A percentile compares a stretch with the other conserved stretches of the same genome.
Evolutionary conservation across 2,113 vertebrate genomes (phyloP).

Genomic region (Neotoma lepida): DNA sequence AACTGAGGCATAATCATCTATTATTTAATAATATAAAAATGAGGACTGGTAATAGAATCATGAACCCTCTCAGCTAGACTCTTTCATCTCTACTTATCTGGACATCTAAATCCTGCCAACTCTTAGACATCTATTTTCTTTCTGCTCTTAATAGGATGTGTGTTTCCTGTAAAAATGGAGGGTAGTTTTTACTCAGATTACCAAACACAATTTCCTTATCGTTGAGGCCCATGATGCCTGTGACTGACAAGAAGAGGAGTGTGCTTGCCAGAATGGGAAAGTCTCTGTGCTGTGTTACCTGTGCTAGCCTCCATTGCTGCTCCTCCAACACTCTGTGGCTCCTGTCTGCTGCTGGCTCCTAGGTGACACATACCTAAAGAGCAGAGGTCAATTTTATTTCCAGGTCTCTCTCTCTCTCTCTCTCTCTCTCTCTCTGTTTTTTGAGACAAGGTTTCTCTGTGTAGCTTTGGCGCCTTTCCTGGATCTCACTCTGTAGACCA

Average conservation of each 20-base stretch:
- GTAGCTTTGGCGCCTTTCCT: no score
- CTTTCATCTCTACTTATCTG: conserved; percentile 4
- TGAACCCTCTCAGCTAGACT: not conserved
- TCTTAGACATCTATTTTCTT: not conserved
- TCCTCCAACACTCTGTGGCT: not conserved
- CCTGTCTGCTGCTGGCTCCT: not conserved
- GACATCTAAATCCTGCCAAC: not conserved
- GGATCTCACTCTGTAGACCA: no score
- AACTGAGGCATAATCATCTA: not conserved
- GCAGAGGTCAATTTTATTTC: not conserved
- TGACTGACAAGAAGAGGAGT: not conserved
- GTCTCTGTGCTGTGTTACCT: not conserved
- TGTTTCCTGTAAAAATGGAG: not conserved
- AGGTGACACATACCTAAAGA: not conserved
- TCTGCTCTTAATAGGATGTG: not conserved
- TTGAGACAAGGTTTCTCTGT: no score
- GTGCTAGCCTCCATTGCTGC: not conserved
- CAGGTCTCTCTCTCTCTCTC: no score
- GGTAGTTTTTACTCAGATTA: not conserved
- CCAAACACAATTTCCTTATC: not conserved
- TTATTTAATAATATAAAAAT: conserved; percentile 48
- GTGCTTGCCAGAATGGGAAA: not conserved
- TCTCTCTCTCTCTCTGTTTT: no score
- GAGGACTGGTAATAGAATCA: not conserved
- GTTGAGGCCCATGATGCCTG: not conserved